These are phyloP conservation scores for Andinoacara biseriatus DNA, from an alignment of 2,113 vertebrate species.

Conservation along the genomic window DNA sequence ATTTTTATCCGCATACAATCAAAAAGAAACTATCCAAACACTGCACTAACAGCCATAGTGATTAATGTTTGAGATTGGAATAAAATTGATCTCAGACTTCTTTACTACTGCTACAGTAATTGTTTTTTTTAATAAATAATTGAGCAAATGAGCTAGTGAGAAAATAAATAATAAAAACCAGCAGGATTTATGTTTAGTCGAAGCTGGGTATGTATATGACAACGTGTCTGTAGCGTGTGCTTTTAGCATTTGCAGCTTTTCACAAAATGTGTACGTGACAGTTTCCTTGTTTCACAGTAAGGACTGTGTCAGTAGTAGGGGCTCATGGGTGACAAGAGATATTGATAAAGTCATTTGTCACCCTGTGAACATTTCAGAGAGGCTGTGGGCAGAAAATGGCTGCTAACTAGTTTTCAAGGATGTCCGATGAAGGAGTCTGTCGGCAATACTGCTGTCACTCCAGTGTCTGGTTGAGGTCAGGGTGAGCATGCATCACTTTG, in stretches of 20 bases:
- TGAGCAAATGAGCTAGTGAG: too few relatives aligned
- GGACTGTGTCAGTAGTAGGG: constrained; percentile 2
- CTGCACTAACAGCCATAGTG: too few relatives aligned
- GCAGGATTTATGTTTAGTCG: background rate
- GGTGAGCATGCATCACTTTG: constrained; percentile 57
- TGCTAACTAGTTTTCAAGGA: constrained; percentile 57
- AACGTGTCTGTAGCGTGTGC: background rate
- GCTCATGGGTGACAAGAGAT: constrained; percentile 51
- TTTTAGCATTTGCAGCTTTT: constrained; percentile 36
- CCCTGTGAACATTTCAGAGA: constrained; percentile 36
- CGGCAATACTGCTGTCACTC: constrained; percentile 44
- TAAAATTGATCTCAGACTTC: background rate
- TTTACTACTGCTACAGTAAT: too few relatives aligned
- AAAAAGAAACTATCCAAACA: background rate
- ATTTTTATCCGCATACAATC: background rate
- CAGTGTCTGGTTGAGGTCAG: constrained; percentile 52
- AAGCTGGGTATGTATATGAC: background rate
- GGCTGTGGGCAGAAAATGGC: constrained; percentile 59
- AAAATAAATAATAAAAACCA: background rate
- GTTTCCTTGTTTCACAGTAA: constrained; percentile 40
- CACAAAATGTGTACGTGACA: constrained; percentile 35
- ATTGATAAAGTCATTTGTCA: constrained; percentile 61
- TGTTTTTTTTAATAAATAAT: too few relatives aligned
- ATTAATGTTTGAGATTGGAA: background rate
- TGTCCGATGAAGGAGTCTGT: constrained; percentile 22